These are phyloP conservation scores for Pandemis corylana DNA, from an alignment of 2,888 invertebrate genomes.

Conservation along the genomic window DNA sequence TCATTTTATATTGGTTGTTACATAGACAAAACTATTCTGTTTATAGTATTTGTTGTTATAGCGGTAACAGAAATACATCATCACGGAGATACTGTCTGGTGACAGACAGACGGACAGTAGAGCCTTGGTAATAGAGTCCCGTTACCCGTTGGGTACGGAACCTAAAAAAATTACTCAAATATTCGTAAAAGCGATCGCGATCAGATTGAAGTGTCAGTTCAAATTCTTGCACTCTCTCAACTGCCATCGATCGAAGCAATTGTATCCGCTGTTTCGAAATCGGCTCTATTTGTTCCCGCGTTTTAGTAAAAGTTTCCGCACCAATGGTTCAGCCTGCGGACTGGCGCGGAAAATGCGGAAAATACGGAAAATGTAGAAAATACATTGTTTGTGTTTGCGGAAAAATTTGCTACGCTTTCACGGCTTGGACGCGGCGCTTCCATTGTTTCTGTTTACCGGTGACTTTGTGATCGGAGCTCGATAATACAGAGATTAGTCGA, in stretches of 20 bases:
- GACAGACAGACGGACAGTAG: too few relatives aligned
- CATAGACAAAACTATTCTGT: too few relatives aligned
- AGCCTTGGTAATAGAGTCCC: too few relatives aligned
- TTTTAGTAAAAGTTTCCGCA: constrained; percentile 24
- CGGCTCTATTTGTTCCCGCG: constrained; percentile 17
- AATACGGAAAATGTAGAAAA: constrained; percentile 23
- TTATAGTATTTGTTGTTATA: too few relatives aligned
- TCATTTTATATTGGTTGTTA: too few relatives aligned
- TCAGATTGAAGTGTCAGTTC: background rate
- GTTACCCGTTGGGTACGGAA: too few relatives aligned
- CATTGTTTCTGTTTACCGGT: constrained; percentile 7
- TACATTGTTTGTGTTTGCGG: constrained; percentile 37
- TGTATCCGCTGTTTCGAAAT: background rate
- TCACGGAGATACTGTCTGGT: background rate
- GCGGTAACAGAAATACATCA: too few relatives aligned
- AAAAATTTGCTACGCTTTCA: constrained; percentile 28
- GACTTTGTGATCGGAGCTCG: constrained; percentile 16
- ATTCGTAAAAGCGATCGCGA: background rate
- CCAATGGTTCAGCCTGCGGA: constrained; percentile 4
- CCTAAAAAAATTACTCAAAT: too few relatives aligned
- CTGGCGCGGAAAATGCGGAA: constrained; percentile 12
- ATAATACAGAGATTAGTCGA: background rate
- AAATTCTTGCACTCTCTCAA: background rate
- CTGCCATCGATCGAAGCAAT: background rate
- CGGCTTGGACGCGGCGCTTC: constrained; percentile 12